Evolutionary conservation across 2,888 invertebrate species (phyloP), one percentile per base, ranked within the genome.

Genomic region (Nasonia oneida): DNA sequence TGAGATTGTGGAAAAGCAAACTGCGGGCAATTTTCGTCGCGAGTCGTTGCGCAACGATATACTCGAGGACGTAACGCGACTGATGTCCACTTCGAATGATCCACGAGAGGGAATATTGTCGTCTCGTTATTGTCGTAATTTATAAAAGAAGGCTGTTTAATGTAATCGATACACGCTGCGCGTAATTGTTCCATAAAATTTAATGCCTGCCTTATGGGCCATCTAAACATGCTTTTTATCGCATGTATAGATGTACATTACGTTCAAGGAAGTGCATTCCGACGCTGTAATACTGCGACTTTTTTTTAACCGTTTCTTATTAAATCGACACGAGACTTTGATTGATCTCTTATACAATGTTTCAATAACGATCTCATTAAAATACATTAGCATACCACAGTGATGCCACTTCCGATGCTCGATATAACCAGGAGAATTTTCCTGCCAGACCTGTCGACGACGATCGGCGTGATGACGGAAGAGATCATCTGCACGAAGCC

Each of bases 361-460:
- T 4, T 53, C 8, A 29, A 12, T 33, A 5, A 23, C 18, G 6
- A 23, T 33, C 10, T 18, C 5, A 73, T n/a, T 15, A 80, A 71
- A 14, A 83, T 4, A 57, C 1, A 57, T 18, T 6, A 67, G 29
- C 33, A 29, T 82, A 96, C 95, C 90, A 96, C 93, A 5, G 96
- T 95, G 18, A 96, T 89, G 61, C 95, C 94, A 93, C 96, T 96
- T 0, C 96, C 95, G 42, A 95, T 91, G 0, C 96, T 95, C 0
- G 97, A 97, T 29, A 96, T 92, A 3, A 97, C 93, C 0, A 98
- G 94, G 61, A 98, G 94, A 3, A 96, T 93, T 81, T 96, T 95
- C 81, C 98, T 94, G 0, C 98, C 98, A 79, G 96, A 94, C 80
- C 95, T 94, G 93, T 98, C 98, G 81, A 97, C 97, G 42, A 97